Base-by-base conservation (phyloP, 2,797 vertebrate genomes). In the Ataeniobius toweri region DNA sequence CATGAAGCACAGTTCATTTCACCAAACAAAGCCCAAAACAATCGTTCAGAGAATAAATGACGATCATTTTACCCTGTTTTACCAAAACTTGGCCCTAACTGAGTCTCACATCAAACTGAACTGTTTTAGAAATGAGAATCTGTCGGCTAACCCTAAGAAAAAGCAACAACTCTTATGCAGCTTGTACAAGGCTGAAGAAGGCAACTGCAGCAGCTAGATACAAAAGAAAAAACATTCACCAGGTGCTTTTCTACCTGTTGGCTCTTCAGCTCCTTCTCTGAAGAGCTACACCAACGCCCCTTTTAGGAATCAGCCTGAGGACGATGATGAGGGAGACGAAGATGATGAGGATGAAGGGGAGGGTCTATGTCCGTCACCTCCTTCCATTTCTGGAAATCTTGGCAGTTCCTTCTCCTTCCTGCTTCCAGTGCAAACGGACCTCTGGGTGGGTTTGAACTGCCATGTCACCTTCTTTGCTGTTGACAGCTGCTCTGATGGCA, bases 361-460 rank as follows among this genome's bases (percentile, higher is more conserved):
- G n/a, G 87, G 79, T 79, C 84, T 81, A 8, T 80, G 70, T 16
- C 26, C 63, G 59, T 89, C 86, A 0, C 55, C 76, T 44, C 56
- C 75, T 48, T 51, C 88, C 18, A 72, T 76, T 67, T 90, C 91
- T 0, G 75, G 74, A 50, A 89, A 84, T 74, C 77, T 89, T 58
- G 8, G 76, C n/a, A 18, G 31, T 13, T 93, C 91, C 79, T 79
- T 90, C 0, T 93, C 92, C 81, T 94, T 95, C 9, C 91, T 89
- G 85, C 93, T 95, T 65, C 93, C 93, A 0, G 94, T 94, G 85
- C 94, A 94, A n/a, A 94, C 92, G 0, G 94, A 94, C 73, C 92
- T 91, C 86, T 94, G 91, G 48, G 92, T 88, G 0, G 94, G 93
- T 80, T 90, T 94, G 56, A 95, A 95, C 90, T 95, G 94, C 94